Conservation (phyloP, 2,797 vertebrate species). For the Takifugu ocellatus region DNA sequence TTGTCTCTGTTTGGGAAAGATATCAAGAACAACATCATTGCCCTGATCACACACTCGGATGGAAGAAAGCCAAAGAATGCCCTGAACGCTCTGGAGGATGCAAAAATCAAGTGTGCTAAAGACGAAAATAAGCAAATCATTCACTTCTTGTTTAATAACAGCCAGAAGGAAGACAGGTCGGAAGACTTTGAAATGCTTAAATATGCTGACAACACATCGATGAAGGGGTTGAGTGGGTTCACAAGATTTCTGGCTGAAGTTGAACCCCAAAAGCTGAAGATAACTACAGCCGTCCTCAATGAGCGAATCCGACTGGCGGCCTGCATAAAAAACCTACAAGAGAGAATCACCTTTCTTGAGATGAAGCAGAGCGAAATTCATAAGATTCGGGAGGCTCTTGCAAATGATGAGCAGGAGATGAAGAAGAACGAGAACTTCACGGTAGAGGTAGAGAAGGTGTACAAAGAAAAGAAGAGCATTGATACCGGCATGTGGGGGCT, state of each 20-base stretch:
- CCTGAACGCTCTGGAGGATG: not conserved
- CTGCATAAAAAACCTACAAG: conserved; percentile 10
- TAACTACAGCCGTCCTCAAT: not conserved
- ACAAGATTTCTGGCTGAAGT: not conserved
- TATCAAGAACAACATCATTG: conserved; percentile 1
- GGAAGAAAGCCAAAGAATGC: not conserved
- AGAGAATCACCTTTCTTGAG: not conserved
- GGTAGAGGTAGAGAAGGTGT: not conserved
- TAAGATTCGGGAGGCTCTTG: not conserved
- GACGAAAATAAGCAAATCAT: not conserved
- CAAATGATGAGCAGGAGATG: not conserved
- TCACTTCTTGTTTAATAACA: conserved; percentile 14
- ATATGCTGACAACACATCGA: not conserved
- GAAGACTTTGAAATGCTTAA: not conserved
- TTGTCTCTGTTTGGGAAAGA: conserved; percentile 10
- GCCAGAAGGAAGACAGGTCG: not conserved
- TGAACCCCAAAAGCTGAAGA: not conserved
- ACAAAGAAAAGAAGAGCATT: not conserved
- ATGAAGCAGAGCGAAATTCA: not conserved
- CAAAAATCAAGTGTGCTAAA: conserved; percentile 3
- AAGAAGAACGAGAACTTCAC: not conserved
- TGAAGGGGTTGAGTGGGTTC: not conserved
- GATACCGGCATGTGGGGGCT: not conserved
- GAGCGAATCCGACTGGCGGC: not conserved
- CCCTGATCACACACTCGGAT: conserved; percentile 12